Evolutionary conservation across 2,113 vertebrate genomes (phyloP), one percentile per base, ranked within the genome.

Genomic region (Ranitomeya imitator): DNA sequence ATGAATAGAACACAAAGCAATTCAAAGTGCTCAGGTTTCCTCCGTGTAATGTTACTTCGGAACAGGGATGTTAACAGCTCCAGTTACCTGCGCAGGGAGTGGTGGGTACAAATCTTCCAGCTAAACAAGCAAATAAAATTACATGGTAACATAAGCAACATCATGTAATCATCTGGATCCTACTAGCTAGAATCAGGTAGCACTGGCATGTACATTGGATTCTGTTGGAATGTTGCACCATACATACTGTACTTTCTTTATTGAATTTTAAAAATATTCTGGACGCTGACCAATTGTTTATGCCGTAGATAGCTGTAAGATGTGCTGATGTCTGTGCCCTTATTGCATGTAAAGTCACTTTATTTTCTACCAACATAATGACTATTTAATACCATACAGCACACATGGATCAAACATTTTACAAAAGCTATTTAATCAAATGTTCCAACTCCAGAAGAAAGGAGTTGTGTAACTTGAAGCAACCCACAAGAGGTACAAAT

Each of bases 61-160:
- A 69, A 89, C 87, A 89, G 78, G 61, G 52, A 89, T 89, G 81
- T 85, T 85, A 85, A 85, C 59, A 89, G 60, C 87, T 89, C 87
- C 52, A 37, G 73, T 89, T 89, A 85, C 87, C 31, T 61, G 3
- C 51, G 18, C 76, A 84, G 80, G 87, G 87, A 88, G 87, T 89
- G 87, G 87, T n/a, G 55, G 52, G n/a, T 23, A n/a, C 79, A 67
- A 52, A 21, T 63, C 82, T 85, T 89, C 67, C 74, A 89, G 55
- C 26, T 31, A n/a, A 51, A 14, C 21, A 52, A 79, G 60, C 87
- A 85, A 89, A 85, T 89, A 65, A 61, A 84, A 85, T 79, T 1
- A 84, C 74, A 83, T 31, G 69, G 86, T 81, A 77, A 87, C 59
- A 67, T 82, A 69, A 82, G 45, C 81, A 67, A 67, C 73, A 65